Percentiles rank a stretch among this genome's conserved stretches.
Conservation (phyloP, 2,113 vertebrate genomes). For the Gopherus evgoodei region DNA sequence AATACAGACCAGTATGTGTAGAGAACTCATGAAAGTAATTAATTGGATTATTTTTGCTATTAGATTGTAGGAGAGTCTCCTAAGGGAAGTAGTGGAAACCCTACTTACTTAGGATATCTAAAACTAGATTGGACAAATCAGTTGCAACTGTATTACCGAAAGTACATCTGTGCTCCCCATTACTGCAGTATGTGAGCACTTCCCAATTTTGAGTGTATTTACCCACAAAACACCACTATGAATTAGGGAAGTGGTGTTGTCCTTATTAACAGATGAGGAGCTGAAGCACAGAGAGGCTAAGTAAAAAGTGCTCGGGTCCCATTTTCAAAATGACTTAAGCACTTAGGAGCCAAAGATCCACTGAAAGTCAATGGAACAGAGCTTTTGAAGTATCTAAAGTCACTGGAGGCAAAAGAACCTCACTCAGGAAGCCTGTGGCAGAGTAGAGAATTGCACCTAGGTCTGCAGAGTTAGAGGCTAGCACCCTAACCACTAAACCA, state of each 20-base stretch:
- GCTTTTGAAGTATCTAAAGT: too few species aligned
- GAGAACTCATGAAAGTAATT: not conserved
- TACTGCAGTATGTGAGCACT: not conserved
- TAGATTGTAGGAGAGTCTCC: not conserved
- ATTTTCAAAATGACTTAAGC: not conserved
- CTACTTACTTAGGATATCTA: not conserved
- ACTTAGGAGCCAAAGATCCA: not conserved
- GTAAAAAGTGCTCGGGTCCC: accelerated
- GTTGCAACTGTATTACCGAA: not conserved
- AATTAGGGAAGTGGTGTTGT: accelerated
- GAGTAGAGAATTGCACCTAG: not conserved
- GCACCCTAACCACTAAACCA: not conserved
- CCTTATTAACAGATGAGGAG: not conserved
- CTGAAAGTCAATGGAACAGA: not conserved
- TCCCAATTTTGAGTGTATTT: not conserved
- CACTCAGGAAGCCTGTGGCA: not conserved
- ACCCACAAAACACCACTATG: not conserved
- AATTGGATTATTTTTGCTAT: not conserved
- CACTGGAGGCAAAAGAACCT: not conserved
- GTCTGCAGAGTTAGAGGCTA: not conserved
- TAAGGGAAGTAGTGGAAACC: not conserved
- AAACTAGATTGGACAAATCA: not conserved
- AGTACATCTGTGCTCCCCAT: not conserved
- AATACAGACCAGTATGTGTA: not conserved
- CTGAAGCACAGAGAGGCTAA: not conserved